Evolutionary conservation across 2,113 vertebrate species (phyloP).

Genomic region (Chionodraco myersi): DNA sequence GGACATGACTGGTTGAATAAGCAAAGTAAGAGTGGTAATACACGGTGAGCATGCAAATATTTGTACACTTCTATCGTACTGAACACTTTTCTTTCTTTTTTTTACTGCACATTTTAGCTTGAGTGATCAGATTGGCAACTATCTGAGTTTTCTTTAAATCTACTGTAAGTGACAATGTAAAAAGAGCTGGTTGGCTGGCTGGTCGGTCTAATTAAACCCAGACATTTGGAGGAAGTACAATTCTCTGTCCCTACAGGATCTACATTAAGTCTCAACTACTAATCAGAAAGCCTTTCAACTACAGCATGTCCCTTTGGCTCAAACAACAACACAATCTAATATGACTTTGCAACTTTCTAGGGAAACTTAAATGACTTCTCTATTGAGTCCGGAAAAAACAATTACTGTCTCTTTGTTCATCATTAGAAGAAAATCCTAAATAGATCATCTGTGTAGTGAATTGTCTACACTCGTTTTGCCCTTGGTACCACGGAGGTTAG

Average conservation of each 20-base stretch:
- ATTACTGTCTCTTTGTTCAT: conserved; percentile 7
- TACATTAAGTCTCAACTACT: conserved; percentile 63
- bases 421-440: conserved; percentile 3
- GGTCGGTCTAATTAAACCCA: conserved; percentile 75
- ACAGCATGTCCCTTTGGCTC: conserved; percentile 38
- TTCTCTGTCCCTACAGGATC: conserved; percentile 62
- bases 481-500: conserved; percentile 51
- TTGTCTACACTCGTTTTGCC: conserved; percentile 24
- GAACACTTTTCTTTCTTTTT: not conserved
- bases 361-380: conserved; percentile 25
- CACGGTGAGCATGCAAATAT: conserved; percentile 8
- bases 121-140: conserved; percentile 15
- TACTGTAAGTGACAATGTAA: conserved; percentile 20
- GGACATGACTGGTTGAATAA: conserved; percentile 1
- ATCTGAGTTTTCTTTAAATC: not conserved
- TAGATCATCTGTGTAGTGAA: conserved; percentile 2
- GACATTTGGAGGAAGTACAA: conserved; percentile 67
- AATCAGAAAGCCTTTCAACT: conserved; percentile 62
- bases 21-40: conserved; percentile 3
- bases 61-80: conserved; percentile 4
- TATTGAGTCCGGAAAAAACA: conserved; percentile 31
- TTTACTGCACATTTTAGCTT: conserved; percentile 12
- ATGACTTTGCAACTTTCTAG: conserved; percentile 38
- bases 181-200: conserved; percentile 35
- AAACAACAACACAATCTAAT: conserved; percentile 37